Conservation (phyloP, 1,140 invertebrate species). For the Tetramorium alpestre region DNA sequence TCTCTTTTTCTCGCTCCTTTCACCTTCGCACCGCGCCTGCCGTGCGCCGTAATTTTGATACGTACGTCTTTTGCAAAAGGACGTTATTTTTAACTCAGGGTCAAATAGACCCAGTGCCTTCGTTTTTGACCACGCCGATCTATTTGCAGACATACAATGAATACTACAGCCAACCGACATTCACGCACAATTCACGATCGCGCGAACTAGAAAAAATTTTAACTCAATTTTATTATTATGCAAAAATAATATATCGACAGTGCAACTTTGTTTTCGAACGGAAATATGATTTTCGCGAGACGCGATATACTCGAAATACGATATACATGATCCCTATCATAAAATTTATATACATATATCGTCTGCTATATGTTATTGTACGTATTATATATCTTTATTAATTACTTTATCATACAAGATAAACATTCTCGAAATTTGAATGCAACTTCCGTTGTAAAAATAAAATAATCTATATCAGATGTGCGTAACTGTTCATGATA, state of each 20-base stretch:
- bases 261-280: background rate
- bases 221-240: background rate
- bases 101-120: background rate
- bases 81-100: conserved; percentile 34
- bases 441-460: background rate
- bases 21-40: background rate
- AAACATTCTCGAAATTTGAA: background rate
- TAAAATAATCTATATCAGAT: background rate
- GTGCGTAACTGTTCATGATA: background rate
- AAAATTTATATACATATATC: background rate
- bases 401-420: background rate
- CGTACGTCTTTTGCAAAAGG: conserved; percentile 12
- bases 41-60: background rate
- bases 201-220: background rate
- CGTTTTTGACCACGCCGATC: conserved; percentile 39
- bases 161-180: background rate
- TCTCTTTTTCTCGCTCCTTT: background rate
- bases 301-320: background rate
- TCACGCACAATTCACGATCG: background rate
- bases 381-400: background rate
- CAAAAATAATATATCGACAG: conserved; percentile 5
- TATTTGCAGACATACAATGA: conserved; percentile 27
- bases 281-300: conserved; percentile 7
- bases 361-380: background rate
- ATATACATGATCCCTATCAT: background rate